Base-by-base conservation (phyloP, 35 echinoderm and acorn worm genomes). In the Patiria miniata region DNA sequence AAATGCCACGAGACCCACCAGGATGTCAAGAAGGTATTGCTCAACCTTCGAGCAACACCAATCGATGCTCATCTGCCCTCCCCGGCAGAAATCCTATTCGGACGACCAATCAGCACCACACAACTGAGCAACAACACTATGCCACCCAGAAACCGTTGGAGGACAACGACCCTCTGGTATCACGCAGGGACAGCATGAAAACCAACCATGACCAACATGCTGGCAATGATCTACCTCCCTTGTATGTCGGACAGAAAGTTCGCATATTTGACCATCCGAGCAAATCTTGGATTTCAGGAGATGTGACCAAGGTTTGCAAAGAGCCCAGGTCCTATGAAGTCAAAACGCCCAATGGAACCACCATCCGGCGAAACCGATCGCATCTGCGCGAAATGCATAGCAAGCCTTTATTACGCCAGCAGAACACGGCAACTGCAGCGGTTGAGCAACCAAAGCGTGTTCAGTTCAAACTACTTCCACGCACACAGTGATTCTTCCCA, bases 1-100 rank as follows among this genome's bases (percentile, higher is more conserved):
- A 91, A 91, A 51, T 85, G 68, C 50, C 52, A 61, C 7, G 40
- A 85, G 58, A 38, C 81, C 2, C 51, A 37, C 4, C 56, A 84
- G 42, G 89, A 85, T 50, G 19, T 83, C 23, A 33, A 84, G 18
- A 7, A 47, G 10, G 81, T 81, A 39, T 5, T 91, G 30, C 77
- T 91, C 33, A 85, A 84, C 29, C 23, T 91, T 42, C 39, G 81
- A 85, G 61, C 89, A 0, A 85, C 89, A 54, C 89, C 82, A 17
- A 1, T 85, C 1, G 81, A 91, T 26, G 6, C 89, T 15, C 17
- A 38, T 40, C 26, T 91, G 53, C 68, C 81, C 57, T 79, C 81
- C 8, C 82, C 82, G 44, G 89, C 51, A 21, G 89, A 83, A 55
- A 54, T 90, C 54, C 38, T 83, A 38, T 50, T 78, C 32, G 69